These are phyloP conservation scores for Sceloporus tristichus DNA, from an alignment of 2,113 vertebrate genomes.

Conservation along the genomic window DNA sequence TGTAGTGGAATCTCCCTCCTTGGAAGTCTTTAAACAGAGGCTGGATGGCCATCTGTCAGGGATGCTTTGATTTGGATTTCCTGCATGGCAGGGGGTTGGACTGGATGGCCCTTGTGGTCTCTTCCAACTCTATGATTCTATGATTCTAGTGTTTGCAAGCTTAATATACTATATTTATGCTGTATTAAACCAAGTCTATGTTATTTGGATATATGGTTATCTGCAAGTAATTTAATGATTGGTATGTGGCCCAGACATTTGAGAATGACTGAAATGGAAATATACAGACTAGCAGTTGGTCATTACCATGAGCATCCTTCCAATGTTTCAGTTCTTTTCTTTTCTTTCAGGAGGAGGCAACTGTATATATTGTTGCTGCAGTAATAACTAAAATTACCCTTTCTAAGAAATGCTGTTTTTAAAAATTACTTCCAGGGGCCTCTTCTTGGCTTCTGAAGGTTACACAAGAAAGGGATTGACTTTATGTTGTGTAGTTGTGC, in stretches of 20 bases:
- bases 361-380: not conserved
- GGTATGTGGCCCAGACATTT: not conserved
- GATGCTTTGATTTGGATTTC: too few relatives aligned
- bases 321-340: not conserved
- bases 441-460: not conserved
- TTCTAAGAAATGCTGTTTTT: not conserved
- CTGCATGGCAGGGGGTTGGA: too few relatives aligned
- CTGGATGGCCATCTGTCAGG: too few relatives aligned
- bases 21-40: too few relatives aligned
- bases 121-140: too few relatives aligned
- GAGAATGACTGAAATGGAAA: not conserved
- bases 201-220: not conserved
- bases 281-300: not conserved
- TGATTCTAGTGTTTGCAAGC: not conserved
- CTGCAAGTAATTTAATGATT: not conserved
- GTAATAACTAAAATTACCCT: not conserved
- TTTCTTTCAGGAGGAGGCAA: not conserved
- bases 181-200: not conserved
- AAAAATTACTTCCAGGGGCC: not conserved
- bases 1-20: too few relatives aligned
- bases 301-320: not conserved
- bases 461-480: not conserved
- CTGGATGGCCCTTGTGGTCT: too few relatives aligned
- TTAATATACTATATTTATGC: not conserved
- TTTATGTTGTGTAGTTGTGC: not conserved